Percentiles rank a stretch among this genome's conserved stretches.
phyloP scores from a whole-genome alignment of 2,888 invertebrate species.

The Syrista parreyssii region DNA sequence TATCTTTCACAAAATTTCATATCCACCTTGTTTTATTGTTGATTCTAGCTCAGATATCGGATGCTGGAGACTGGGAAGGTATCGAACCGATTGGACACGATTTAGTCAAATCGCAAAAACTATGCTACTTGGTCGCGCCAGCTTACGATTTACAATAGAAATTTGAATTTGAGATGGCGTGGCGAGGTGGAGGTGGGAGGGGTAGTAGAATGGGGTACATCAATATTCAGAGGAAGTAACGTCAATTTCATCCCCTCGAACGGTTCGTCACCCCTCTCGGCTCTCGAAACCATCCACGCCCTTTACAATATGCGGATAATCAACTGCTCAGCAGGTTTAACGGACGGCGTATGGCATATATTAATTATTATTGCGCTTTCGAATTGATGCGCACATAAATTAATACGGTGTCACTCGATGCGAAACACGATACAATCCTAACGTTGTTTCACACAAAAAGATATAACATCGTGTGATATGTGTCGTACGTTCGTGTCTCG shows the following conservation, averaged over 20 bases:
- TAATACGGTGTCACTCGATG: neutral
- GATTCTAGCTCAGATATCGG: neutral
- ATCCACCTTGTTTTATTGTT: neutral
- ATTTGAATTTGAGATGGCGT: neutral
- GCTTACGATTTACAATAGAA: neutral
- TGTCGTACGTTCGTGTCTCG: neutral
- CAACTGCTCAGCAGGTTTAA: constrained; percentile 45
- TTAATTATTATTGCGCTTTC: constrained; percentile 49
- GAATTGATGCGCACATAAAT: constrained; percentile 49
- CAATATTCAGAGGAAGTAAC: constrained; percentile 40
- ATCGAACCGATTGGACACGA: constrained; percentile 40
- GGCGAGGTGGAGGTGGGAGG: neutral
- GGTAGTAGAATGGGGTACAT: constrained; percentile 21
- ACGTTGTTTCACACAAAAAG: neutral
- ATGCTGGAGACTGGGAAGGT: neutral
- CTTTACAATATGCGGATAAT: constrained; percentile 40
- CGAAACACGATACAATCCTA: neutral
- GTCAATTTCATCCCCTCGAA: constrained; percentile 33
- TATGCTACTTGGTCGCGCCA: constrained; percentile 4
- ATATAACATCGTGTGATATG: neutral
- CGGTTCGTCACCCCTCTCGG: constrained; percentile 17
- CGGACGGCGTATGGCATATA: constrained; percentile 52
- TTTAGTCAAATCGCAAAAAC: constrained; percentile 26
- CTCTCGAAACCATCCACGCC: constrained; percentile 3
- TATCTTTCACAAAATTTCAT: neutral